Evolutionary conservation across 2,113 vertebrate species (phyloP).

Genomic region (Oreotrochilus melanogaster): DNA sequence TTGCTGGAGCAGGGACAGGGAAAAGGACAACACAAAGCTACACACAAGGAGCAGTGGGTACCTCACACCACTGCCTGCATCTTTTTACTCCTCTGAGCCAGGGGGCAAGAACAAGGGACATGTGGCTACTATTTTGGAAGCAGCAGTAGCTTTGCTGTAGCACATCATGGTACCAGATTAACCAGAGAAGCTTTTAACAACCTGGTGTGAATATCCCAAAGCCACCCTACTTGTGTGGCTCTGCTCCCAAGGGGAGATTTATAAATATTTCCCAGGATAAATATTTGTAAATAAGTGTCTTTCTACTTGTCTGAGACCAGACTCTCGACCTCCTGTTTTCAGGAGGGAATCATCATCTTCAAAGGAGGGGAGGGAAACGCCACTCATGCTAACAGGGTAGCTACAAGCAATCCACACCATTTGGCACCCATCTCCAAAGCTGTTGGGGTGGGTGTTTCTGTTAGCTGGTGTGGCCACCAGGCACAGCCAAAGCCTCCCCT

Average conservation of each 20-base stretch:
- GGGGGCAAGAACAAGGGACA: background rate
- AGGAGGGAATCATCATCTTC: background rate
- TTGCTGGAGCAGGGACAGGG: background rate
- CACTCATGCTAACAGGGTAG: background rate
- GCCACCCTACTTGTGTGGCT: background rate
- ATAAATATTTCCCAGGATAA: conserved; percentile 26
- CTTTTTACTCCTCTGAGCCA: background rate
- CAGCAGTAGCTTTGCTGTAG: rapidly evolving
- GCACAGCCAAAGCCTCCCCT: background rate
- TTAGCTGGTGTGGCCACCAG: background rate
- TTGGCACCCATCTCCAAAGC: background rate
- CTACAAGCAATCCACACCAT: background rate
- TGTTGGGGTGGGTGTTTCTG: background rate
- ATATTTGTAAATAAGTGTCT: conserved; percentile 40
- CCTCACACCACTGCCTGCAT: rapidly evolving
- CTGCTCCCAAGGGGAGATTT: background rate
- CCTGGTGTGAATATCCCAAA: background rate
- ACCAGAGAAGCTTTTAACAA: background rate
- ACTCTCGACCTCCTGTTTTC: background rate
- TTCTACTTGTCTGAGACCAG: background rate
- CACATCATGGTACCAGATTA: rapidly evolving
- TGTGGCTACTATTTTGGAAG: rapidly evolving
- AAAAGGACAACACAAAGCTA: background rate
- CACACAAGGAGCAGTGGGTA: rapidly evolving
- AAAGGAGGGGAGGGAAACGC: background rate